phyloP scores from a whole-genome alignment of 2,888 invertebrate genomes.

The Acanthopleura granulata region DNA sequence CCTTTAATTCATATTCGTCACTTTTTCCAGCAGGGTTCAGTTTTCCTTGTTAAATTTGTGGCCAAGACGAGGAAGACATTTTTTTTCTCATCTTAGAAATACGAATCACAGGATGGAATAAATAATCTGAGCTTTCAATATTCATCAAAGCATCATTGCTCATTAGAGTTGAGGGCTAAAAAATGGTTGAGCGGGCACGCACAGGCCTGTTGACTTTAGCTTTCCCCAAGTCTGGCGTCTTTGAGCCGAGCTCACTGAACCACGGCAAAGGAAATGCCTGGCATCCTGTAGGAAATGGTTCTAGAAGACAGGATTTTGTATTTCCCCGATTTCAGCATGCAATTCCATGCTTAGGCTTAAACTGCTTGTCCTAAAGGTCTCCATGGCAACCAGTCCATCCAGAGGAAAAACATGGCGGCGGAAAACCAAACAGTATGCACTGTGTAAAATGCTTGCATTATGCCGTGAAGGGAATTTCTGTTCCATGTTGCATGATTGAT shows the following conservation, averaged over 20 bases:
- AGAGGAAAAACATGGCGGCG: too few relatives aligned
- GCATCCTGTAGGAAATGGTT: constrained; percentile 5
- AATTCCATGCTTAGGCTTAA: neutral
- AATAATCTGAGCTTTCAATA: constrained; percentile 1
- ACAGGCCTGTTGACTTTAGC: constrained; percentile 3
- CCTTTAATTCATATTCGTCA: too few relatives aligned
- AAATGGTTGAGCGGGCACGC: neutral
- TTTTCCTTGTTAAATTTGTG: too few relatives aligned
- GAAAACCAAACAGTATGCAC: too few relatives aligned
- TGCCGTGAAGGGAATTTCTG: too few relatives aligned
- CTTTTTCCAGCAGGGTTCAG: too few relatives aligned
- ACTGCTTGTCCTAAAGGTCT: too few relatives aligned
- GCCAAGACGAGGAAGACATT: too few relatives aligned
- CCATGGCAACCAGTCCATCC: too few relatives aligned
- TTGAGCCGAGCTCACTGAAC: neutral
- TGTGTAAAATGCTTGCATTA: too few relatives aligned
- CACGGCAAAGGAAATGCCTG: constrained; percentile 1
- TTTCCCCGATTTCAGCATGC: neutral
- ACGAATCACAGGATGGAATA: neutral
- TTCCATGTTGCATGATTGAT: too few relatives aligned
- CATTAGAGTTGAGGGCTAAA: neutral
- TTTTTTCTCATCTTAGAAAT: too few relatives aligned
- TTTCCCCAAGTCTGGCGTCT: neutral
- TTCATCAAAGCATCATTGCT: neutral
- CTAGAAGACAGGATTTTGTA: neutral